Percentiles rank a stretch among this genome's conserved stretches.
These are phyloP conservation scores for Hydrotaea diabolus DNA, from an alignment of 2,888 invertebrate species.

Conservation along the genomic window DNA sequence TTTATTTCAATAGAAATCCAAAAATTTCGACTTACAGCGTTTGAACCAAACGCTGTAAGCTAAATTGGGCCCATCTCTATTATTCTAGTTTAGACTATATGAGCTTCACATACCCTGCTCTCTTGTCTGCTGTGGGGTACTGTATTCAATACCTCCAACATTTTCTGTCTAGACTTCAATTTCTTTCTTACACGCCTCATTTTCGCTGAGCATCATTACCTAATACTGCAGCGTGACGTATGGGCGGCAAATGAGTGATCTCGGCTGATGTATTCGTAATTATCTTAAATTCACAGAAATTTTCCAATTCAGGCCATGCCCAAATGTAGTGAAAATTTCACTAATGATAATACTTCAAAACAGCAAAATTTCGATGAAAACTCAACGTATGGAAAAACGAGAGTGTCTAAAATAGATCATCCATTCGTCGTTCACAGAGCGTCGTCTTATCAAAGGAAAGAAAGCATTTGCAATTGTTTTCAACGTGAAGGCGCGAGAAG, in stretches of 20 bases:
- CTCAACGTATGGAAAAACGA: neutral
- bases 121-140: too few species aligned
- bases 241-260: neutral
- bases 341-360: constrained; percentile 20
- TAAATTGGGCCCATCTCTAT: too few species aligned
- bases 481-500: constrained; percentile 13
- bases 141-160: neutral
- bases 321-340: neutral
- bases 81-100: too few species aligned
- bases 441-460: constrained; percentile 45
- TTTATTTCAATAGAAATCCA: too few species aligned
- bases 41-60: too few species aligned
- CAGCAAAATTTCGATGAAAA: constrained; percentile 7
- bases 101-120: too few species aligned
- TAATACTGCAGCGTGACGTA: neutral
- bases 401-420: constrained; percentile 25
- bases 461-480: constrained; percentile 58
- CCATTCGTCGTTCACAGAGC: neutral
- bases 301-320: neutral
- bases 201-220: neutral
- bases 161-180: neutral
- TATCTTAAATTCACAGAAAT: constrained; percentile 28
- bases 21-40: too few species aligned
- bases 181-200: neutral
- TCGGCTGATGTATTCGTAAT: neutral